phyloP scores from a whole-genome alignment of 2,113 vertebrate species.

The cat (Felis catus) region F.catus_Fca126_mat1.0 CM031417.1:13731001-13731500 shows the following conservation, averaged over 20 bases:
- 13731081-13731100: neutral
- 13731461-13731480: neutral
- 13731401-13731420: neutral
- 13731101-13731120: neutral
- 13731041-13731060: neutral
- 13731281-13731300: neutral
- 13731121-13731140: neutral
- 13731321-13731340: neutral
- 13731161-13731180: neutral
- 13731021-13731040: neutral
- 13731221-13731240: neutral
- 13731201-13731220: neutral
- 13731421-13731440: neutral
- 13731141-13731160: neutral
- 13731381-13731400: neutral
- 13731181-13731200: neutral
- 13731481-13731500: neutral
- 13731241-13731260: neutral
- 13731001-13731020: neutral
- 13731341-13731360: neutral
- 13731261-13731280: neutral
- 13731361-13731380: neutral
- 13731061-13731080: neutral
- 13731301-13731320: neutral
- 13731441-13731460: neutral